These are phyloP conservation scores for Flexamia atlantica DNA, from an alignment of 2,888 invertebrate species.

Conservation along the genomic window DNA sequence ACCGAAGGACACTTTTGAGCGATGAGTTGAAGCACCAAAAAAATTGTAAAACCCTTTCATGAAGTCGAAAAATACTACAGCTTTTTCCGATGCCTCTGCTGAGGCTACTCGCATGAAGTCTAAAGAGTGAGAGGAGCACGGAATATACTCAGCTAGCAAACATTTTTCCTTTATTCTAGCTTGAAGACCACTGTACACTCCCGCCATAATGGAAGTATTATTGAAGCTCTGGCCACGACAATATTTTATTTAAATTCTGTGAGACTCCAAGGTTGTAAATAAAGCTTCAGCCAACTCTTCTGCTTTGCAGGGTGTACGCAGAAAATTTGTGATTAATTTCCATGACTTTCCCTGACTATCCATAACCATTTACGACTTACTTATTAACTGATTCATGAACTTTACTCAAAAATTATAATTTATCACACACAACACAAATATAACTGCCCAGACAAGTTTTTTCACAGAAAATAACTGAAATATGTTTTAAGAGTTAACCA, in stretches of 20 bases:
- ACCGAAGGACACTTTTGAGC: slow-evolving; percentile 55
- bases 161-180: slow-evolving; percentile 39
- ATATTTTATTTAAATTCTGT: slow-evolving; percentile 38
- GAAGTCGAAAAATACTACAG: slow-evolving; percentile 51
- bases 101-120: slow-evolving; percentile 45
- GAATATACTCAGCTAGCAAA: slow-evolving; percentile 35
- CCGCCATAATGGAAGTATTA: slow-evolving; percentile 49
- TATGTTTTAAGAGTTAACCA: no score
- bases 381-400: no score
- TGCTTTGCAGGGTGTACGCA: no score
- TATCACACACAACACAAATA: no score
- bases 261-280: slow-evolving; percentile 21
- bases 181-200: slow-evolving; percentile 58
- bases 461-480: no score
- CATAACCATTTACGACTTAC: no score
- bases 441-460: no score
- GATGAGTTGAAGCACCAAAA: slow-evolving; percentile 50
- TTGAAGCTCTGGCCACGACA: slow-evolving; percentile 51
- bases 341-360: no score
- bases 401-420: no score
- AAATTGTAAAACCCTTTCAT: slow-evolving; percentile 54
- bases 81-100: slow-evolving; percentile 53
- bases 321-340: no score
- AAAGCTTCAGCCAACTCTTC: slow-evolving; percentile 47
- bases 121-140: slow-evolving; percentile 42